phyloP scores from a whole-genome alignment of 2,888 invertebrate species.

The Masnerella sp. region DNA sequence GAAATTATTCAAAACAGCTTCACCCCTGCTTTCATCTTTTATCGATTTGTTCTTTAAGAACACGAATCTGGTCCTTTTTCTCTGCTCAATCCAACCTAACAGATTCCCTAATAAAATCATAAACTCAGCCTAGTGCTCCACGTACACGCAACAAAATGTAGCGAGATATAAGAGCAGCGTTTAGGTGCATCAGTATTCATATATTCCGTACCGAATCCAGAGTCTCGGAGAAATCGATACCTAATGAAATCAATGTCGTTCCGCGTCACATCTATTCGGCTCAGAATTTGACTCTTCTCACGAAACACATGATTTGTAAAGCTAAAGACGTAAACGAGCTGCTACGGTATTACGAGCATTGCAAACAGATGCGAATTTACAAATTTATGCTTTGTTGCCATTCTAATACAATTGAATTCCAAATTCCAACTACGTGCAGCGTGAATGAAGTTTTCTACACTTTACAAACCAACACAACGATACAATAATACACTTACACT shows the following conservation, averaged over 20 bases:
- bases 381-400: conserved; percentile 6
- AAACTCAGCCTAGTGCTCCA: conserved; percentile 15
- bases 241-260: conserved; percentile 74
- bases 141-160: conserved; percentile 27
- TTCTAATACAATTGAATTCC: background rate
- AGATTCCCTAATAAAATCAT: conserved; percentile 42
- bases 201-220: conserved; percentile 68
- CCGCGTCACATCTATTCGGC: conserved; percentile 60
- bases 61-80: conserved; percentile 19
- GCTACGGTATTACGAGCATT: conserved; percentile 2
- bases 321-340: conserved; percentile 18
- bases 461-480: no score
- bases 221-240: conserved; percentile 71
- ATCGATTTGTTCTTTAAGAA: conserved; percentile 23
- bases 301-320: conserved; percentile 49
- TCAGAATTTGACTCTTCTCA: conserved; percentile 53
- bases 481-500: no score
- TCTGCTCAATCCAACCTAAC: conserved; percentile 3
- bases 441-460: background rate
- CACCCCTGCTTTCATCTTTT: background rate
- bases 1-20: conserved; percentile 6
- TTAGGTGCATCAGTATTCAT: conserved; percentile 71
- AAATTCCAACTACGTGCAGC: no score
- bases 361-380: conserved; percentile 23
- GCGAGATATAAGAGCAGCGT: conserved; percentile 33